phyloP scores from a whole-genome alignment of 2,888 invertebrate species.

The Hartigia nigra region DNA sequence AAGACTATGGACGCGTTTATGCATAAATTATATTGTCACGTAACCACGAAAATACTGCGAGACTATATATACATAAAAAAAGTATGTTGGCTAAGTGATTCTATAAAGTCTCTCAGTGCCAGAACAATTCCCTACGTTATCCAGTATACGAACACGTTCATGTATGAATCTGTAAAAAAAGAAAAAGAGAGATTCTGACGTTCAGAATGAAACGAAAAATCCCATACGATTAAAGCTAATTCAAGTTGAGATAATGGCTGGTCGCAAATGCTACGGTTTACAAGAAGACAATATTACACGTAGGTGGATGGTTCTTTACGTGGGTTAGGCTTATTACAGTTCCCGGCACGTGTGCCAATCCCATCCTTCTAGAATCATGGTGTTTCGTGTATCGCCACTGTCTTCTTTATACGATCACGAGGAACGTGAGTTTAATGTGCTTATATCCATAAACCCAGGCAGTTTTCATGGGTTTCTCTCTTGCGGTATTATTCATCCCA shows the following conservation, averaged over 20 bases:
- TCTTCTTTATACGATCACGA: neutral
- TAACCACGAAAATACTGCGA: neutral
- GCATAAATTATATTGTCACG: neutral
- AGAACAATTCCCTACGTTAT: neutral
- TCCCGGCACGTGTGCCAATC: neutral
- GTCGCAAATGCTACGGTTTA: neutral
- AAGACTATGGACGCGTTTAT: neutral
- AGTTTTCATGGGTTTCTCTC: neutral
- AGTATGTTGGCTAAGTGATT: neutral
- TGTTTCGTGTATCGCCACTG: neutral
- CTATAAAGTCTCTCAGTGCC: neutral
- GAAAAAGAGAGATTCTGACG: too few relatives aligned
- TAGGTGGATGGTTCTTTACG: neutral
- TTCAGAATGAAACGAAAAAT: neutral
- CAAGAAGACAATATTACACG: neutral
- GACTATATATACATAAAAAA: neutral
- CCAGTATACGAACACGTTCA: neutral
- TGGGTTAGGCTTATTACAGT: neutral
- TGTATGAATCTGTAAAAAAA: neutral
- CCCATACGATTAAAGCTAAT: neutral
- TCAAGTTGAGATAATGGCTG: neutral
- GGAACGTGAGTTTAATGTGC: neutral
- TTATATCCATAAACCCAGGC: neutral
- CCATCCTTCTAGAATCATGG: neutral
- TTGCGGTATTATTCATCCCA: neutral